phyloP scores from a whole-genome alignment of 2,888 invertebrate species.

The Lamellibrachia columna region DNA sequence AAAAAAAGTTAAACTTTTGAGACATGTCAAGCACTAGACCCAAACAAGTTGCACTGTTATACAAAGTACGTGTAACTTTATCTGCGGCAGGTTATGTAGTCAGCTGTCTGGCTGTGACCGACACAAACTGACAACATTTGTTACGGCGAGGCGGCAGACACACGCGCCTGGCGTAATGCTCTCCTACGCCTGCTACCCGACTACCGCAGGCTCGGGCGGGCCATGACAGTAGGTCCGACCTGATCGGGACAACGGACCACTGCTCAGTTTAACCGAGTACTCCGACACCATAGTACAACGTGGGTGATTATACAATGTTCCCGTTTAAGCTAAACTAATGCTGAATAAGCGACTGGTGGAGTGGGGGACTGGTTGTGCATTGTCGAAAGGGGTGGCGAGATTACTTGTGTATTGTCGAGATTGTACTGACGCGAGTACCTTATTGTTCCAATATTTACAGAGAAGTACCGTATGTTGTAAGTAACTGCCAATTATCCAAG shows the following conservation, averaged over 20 bases:
- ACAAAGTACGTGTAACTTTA: background rate
- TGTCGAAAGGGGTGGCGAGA: too few relatives aligned
- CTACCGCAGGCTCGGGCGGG: background rate
- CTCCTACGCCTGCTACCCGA: background rate
- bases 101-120: background rate
- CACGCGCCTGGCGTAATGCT: background rate
- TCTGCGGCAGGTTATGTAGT: background rate
- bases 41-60: background rate
- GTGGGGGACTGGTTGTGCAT: background rate
- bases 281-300: background rate
- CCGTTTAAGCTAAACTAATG: background rate
- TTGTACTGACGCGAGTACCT: background rate
- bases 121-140: background rate
- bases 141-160: background rate
- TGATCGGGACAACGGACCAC: background rate
- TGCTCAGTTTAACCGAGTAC: background rate
- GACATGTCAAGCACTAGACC: background rate
- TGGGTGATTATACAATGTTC: background rate
- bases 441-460: background rate
- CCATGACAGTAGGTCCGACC: background rate
- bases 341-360: background rate
- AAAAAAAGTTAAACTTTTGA: background rate
- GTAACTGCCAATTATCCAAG: background rate
- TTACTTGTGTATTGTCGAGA: background rate
- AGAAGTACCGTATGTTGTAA: background rate